Evolutionary conservation across 2,888 invertebrate species (phyloP), one percentile per base, ranked within the genome.

Genomic region (Drosophila colorata): DNA sequence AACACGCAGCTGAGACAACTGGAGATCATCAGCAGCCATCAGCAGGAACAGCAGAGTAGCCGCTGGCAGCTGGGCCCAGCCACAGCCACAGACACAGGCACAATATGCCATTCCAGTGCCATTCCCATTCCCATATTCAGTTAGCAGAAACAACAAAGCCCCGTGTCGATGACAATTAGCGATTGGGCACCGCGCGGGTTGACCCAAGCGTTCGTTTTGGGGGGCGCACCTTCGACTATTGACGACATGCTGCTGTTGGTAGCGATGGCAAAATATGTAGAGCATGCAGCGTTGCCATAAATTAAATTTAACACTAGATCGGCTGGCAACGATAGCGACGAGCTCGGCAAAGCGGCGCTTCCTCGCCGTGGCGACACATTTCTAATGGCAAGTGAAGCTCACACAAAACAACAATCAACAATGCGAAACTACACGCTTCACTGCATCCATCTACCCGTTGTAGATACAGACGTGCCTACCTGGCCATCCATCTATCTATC

Each of bases 221-320:
- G 38, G 47, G 76, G 46, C 80, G 52, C 77, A 79, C 76, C 76
- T 78, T 69, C 52, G 38, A 61, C 78, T 67, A 69, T 78, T 55
- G 60, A 61, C 44, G 18, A 49, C 16, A 8, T 9, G 8, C 8
- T 28, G 28, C 16, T 16, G 11, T 55, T 64, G 61, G 44, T 46
- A 49, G 41, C 38, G 53, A 47, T 67, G 72, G 78, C 69, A 78
- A 78, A 82, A 82, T 88, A 86, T 84, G 87, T 87, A 87, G 88
- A 87, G 86, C 86, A 85, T 85, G 85, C 73, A 81, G 73, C 87
- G 75, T 85, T 85, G 88, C 85, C 89, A 86, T 86, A 86, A 86
- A 86, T 86, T 86, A 89, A 89, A 89, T 85, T 88, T 85, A 86
- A 88, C 84, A 88, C 87, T 79, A 87, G 84, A 84, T 84, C 81